Evolutionary conservation across 2,888 invertebrate genomes (phyloP), one percentile per base, ranked within the genome.

Genomic region (Hypolimnas misippus): DNA sequence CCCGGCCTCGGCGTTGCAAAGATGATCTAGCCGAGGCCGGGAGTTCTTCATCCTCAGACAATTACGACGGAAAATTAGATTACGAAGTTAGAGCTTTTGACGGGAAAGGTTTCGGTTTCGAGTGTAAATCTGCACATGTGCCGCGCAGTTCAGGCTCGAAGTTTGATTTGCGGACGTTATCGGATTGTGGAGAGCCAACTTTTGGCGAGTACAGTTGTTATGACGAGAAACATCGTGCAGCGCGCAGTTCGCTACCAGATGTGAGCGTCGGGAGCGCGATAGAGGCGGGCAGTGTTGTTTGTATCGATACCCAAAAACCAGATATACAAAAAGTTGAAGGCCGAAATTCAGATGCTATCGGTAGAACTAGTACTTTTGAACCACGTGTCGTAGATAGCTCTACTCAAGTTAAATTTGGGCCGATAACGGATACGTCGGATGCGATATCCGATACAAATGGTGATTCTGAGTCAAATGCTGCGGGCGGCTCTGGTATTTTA

Each of bases 21-120:
- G 96, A 96, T 73, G 96, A 96, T 74, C 83, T 96, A 16, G 94
- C 95, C 53, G 96, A 95, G 82, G 94, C 94, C 16, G 95, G 95
- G 17, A 95, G 95, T 76, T 95, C 95, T 50, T 94, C 95, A 57
- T 93, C 94, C 69, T 93, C 95, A 25, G 94, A 93, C 71, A 93
- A 93, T 71, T 94, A 93, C 75, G 94, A 94, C 63, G 92, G 87
- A 56, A 94, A 94, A 80, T 76, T 93, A 25, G 92, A 93, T 67
- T 93, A 91, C 60, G 93, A 93, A 75, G 88, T 92, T 65, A 88
- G 88, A 29, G 85, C 92, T 46, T 93, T 93, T 73, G 92, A 93
- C 67, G 91, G 93, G 14, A 92, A 93, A 76, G 92, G 92, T 16
- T 93, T 91, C 70, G 93, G 93, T 67, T 93, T 93, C 70, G 93